phyloP scores from a whole-genome alignment of 2,888 invertebrate species.

The Eurois occulta region DNA sequence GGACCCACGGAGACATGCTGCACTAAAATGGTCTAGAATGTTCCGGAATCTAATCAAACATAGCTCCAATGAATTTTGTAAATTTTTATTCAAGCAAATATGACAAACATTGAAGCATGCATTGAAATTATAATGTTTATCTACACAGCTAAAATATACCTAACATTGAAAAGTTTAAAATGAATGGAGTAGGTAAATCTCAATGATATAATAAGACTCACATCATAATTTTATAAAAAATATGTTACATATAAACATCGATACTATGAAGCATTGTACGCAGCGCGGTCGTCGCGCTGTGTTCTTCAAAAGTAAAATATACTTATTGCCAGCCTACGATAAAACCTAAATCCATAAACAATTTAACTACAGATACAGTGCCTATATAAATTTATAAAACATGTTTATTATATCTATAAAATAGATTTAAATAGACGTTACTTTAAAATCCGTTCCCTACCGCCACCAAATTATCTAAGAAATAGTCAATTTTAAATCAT shows the following conservation, averaged over 20 bases:
- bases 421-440: slow-evolving; percentile 74
- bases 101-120: slow-evolving; percentile 87
- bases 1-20: slow-evolving; percentile 60
- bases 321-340: slow-evolving; percentile 69
- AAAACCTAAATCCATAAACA: slow-evolving; percentile 64
- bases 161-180: slow-evolving; percentile 67
- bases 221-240: slow-evolving; percentile 72
- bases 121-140: slow-evolving; percentile 81
- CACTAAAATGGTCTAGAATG: slow-evolving; percentile 47
- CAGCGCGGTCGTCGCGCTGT: slow-evolving; percentile 47
- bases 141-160: slow-evolving; percentile 76
- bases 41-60: slow-evolving; percentile 71
- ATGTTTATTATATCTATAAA: slow-evolving; percentile 73
- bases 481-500: slow-evolving; percentile 64
- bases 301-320: slow-evolving; percentile 64
- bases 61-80: slow-evolving; percentile 75
- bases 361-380: slow-evolving; percentile 69
- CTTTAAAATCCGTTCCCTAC: slow-evolving; percentile 76
- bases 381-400: slow-evolving; percentile 73
- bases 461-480: slow-evolving; percentile 79
- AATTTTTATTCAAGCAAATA: slow-evolving; percentile 87
- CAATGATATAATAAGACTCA: slow-evolving; percentile 66
- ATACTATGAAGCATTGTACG: slow-evolving; percentile 63
- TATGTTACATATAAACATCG: slow-evolving; percentile 78
- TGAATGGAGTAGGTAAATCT: slow-evolving; percentile 66